Percentiles rank a stretch among this genome's conserved stretches.
Conservation (phyloP, 2,113 vertebrate genomes). For the Seriola aureovittata region DNA sequence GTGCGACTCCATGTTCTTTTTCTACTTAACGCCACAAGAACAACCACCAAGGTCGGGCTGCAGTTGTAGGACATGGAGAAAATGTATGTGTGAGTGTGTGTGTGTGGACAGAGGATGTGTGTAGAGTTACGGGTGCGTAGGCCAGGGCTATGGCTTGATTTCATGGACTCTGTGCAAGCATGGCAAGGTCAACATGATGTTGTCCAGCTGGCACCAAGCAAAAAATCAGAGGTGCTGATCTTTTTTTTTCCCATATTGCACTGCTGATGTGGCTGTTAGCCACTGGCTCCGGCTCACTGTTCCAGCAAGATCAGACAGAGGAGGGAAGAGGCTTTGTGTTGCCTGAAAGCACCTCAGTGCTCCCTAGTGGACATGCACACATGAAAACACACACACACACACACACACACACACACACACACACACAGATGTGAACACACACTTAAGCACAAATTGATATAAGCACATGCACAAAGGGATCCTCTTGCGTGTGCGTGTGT, state of each 20-base stretch:
- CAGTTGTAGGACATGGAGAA: conserved; percentile 13
- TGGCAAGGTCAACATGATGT: conserved; percentile 68
- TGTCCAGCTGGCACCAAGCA: conserved; percentile 74
- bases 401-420: conserved; percentile 1
- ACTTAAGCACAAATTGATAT: not conserved
- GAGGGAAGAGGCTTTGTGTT: conserved; percentile 29
- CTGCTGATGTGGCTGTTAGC: conserved; percentile 54
- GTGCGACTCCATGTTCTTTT: conserved; percentile 41
- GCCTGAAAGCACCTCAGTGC: conserved; percentile 71
- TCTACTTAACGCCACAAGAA: conserved; percentile 49
- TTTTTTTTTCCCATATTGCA: conserved; percentile 31
- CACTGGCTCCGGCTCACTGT: conserved; percentile 51
- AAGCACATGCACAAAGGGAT: not conserved
- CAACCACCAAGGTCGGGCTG: conserved; percentile 59
- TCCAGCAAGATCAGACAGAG: conserved; percentile 52
- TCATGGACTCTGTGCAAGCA: conserved; percentile 59
- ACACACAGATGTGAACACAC: not conserved
- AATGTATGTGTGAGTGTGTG: conserved; percentile 18
- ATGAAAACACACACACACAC: conserved; percentile 35
- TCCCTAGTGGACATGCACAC: conserved; percentile 66
- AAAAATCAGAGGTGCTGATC: conserved; percentile 51
- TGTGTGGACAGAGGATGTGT: conserved; percentile 29
- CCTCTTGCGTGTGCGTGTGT: not conserved
- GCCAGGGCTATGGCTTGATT: conserved; percentile 63
- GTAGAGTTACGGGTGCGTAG: conserved; percentile 36